These are phyloP conservation scores for Tanytarsus gracilentus DNA, from an alignment of 2,888 invertebrate species.

Conservation along the genomic window DNA sequence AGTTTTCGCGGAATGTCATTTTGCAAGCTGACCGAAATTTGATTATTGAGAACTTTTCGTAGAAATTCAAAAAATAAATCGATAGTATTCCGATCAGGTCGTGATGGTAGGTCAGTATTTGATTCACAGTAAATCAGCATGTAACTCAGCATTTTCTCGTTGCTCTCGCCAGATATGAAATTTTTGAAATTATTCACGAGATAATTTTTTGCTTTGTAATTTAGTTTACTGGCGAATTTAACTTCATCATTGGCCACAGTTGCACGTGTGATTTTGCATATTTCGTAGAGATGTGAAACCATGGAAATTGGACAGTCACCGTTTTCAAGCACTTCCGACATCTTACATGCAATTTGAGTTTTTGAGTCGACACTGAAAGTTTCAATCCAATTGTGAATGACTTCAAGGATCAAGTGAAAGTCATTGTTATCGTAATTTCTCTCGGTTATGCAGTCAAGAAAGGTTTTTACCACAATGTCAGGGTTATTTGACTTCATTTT, in stretches of 20 bases:
- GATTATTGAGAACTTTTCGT: neutral
- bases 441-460: constrained; percentile 8
- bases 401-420: constrained; percentile 21
- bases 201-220: neutral
- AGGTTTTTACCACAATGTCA: constrained; percentile 19
- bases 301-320: constrained; percentile 1
- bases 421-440: neutral
- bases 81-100: neutral
- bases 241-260: neutral
- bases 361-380: neutral
- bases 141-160: constrained; percentile 8
- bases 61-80: constrained; percentile 6
- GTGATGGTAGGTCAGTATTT: constrained; percentile 2
- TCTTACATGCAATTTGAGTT: neutral
- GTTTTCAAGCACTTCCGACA: neutral
- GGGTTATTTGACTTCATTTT: constrained; percentile 20
- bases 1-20: constrained; percentile 11
- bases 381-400: constrained; percentile 12
- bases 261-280: neutral
- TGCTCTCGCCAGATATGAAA: neutral
- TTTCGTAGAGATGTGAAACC: neutral
- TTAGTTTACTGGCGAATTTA: neutral
- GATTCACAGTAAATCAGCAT: constrained; percentile 23
- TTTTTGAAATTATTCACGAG: neutral
- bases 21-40: neutral